Conservation (phyloP, 2,113 vertebrate genomes). For the Gallinago jamesoni region DNA sequence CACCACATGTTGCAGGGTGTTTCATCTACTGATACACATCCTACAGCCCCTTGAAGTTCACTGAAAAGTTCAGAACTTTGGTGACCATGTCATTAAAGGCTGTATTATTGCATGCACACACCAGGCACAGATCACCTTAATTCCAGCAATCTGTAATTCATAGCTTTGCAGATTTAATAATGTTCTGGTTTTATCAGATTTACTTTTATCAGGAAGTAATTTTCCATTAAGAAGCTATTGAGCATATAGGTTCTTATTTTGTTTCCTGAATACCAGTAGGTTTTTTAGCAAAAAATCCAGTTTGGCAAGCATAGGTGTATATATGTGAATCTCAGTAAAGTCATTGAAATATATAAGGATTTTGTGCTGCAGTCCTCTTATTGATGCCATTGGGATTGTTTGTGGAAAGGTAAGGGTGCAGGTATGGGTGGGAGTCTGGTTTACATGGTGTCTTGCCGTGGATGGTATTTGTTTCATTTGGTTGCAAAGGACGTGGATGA, state of each 20-base stretch:
- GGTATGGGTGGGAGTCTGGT: background rate
- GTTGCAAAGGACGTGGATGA: background rate
- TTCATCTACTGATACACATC: background rate
- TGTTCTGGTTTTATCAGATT: background rate
- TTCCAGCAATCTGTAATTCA: background rate
- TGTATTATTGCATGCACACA: background rate
- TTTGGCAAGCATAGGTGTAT: background rate
- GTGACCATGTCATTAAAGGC: background rate
- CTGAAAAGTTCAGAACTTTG: background rate
- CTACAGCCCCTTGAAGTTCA: background rate
- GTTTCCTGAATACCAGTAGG: background rate
- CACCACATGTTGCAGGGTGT: background rate
- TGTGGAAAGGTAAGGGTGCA: background rate
- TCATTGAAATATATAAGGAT: background rate
- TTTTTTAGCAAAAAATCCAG: background rate
- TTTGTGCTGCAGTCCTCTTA: background rate
- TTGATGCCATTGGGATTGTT: background rate
- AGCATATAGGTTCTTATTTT: background rate
- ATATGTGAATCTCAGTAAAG: background rate
- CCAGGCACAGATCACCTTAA: background rate
- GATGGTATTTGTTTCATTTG: background rate
- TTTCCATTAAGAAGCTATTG: background rate
- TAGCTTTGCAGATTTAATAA: background rate
- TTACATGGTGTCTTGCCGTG: background rate
- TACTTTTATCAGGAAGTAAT: background rate